Conservation (phyloP, 2,888 invertebrate genomes). For the Epinotia bilunana region DNA sequence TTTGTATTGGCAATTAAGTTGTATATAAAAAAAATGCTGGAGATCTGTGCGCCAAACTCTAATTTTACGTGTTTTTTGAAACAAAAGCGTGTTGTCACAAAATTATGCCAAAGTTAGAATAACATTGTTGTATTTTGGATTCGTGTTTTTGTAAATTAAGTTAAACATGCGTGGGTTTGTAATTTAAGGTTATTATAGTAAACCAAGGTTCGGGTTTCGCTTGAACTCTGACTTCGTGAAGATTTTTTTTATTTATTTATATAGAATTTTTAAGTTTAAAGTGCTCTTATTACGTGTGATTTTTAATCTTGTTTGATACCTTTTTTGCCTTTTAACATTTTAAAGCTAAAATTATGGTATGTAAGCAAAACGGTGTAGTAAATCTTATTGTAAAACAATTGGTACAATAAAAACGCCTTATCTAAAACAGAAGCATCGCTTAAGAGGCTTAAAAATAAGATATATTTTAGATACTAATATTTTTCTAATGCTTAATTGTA, state of each 20-base stretch:
- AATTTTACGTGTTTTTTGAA: constrained; percentile 24
- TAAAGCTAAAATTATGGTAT: constrained; percentile 61
- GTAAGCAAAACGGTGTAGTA: constrained; percentile 38
- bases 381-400: constrained; percentile 45
- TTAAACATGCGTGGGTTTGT: constrained; percentile 22
- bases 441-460: constrained; percentile 37
- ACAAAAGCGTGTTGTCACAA: constrained; percentile 68
- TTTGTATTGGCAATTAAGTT: constrained; percentile 22
- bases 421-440: constrained; percentile 34
- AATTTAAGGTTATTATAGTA: constrained; percentile 44
- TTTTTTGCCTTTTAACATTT: constrained; percentile 60
- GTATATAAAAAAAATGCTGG: constrained; percentile 12
- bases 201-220: constrained; percentile 43
- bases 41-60: constrained; percentile 25
- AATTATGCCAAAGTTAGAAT: constrained; percentile 77
- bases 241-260: constrained; percentile 36
- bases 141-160: constrained; percentile 42
- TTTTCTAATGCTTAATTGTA: constrained; percentile 59
- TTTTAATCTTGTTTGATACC: constrained; percentile 48
- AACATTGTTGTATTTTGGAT: constrained; percentile 45
- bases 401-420: constrained; percentile 43
- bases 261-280: constrained; percentile 35
- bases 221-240: constrained; percentile 29
- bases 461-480: constrained; percentile 51
- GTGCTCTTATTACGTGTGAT: constrained; percentile 47